Base-by-base conservation (phyloP, 1,140 invertebrate genomes). In the Episyrphus balteatus region DNA sequence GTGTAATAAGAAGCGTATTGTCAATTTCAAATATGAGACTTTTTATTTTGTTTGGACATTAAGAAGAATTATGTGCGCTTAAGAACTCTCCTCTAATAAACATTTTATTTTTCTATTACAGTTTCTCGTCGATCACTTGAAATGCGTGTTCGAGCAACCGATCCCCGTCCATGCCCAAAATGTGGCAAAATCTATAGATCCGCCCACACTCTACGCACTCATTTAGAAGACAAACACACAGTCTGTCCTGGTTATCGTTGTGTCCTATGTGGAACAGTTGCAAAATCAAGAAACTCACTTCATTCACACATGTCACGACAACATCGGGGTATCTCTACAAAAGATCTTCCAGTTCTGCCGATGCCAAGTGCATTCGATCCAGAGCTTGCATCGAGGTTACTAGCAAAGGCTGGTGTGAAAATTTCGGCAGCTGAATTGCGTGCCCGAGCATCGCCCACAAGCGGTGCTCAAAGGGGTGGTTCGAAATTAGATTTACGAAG, bases 241-340 rank as follows among this genome's bases (percentile, higher is more conserved):
- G 81, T 92, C 53, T 93, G 89, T 62, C 88, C 88, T 1, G 89
- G 89, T 26, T 93, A 92, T 58, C 71, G 89, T 15, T 93, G 89
- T 65, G 88, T 92, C 2, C 74, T 92, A 1, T 92, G 89, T 68
- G 89, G 89, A 26, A 92, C 89, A 2, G 88, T 92, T 14, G 89
- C 89, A 31, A 92, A 92, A 64, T 91, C 87, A 0, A 75, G 89
- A 31, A 93, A 93, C 69, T 90, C 86, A 0, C 71, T 92, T 12
- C 88, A 92, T 68, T 92, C 88, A 18, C 89, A 93, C 70, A 93
- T 93, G 89, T 88, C 84, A 42, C 80, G 88, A 15, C 88, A 92
- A 64, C 88, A 92, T 63, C 79, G 89, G 19, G 89, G 89, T 39
- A 92, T 93, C 59, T 89, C 86, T 57, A 92, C 89, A 38, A 92